These are phyloP conservation scores for Hydrozoanthus gracilis DNA, from an alignment of 92 coral and sea anemone genomes.

Conservation along the genomic window DNA sequence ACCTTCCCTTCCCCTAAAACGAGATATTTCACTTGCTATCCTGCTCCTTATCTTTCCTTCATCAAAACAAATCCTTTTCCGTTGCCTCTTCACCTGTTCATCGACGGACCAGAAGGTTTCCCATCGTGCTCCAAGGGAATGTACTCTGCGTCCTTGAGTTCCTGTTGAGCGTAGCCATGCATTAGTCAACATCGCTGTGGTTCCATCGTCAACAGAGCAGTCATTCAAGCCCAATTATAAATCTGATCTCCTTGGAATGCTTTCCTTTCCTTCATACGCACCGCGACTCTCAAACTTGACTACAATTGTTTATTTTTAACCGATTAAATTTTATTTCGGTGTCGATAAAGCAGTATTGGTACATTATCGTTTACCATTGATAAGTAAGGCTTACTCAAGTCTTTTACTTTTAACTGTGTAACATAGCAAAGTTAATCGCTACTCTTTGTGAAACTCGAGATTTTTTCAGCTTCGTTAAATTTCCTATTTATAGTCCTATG, in stretches of 20 bases:
- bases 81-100: not conserved
- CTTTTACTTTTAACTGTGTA: too few species aligned
- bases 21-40: not conserved
- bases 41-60: not conserved
- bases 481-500: too few species aligned
- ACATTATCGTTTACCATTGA: too few species aligned
- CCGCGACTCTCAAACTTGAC: too few species aligned
- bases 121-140: conserved; percentile 63
- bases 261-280: not conserved
- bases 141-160: conserved; percentile 86
- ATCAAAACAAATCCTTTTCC: not conserved
- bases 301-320: too few species aligned
- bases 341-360: too few species aligned
- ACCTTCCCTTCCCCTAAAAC: too few species aligned
- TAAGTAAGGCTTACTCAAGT: too few species aligned
- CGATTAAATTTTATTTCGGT: too few species aligned
- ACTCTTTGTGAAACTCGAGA: too few species aligned
- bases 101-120: not conserved
- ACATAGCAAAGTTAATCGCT: too few species aligned
- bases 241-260: not conserved
- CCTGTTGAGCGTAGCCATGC: conserved; percentile 52
- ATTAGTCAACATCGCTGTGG: not conserved
- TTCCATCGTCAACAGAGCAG: not conserved
- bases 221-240: not conserved
- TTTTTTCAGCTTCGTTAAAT: too few species aligned